phyloP scores from a whole-genome alignment of 2,797 vertebrate species.

The Esox masquinongy region DNA sequence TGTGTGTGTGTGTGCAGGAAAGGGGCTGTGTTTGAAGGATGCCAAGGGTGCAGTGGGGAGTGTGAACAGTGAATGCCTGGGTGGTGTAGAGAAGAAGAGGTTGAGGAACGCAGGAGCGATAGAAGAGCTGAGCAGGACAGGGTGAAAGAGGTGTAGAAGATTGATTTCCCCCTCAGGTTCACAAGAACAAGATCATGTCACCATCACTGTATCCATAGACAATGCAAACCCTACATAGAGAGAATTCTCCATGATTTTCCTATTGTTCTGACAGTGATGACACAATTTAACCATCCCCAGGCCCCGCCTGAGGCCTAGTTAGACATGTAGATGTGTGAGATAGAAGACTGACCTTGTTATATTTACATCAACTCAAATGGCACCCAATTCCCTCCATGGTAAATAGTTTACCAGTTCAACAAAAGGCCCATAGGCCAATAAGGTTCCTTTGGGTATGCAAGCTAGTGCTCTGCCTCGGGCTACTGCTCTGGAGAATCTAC shows the following conservation, averaged over 20 bases:
- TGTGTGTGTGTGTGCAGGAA: not conserved
- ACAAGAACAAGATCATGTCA: constrained; percentile 61
- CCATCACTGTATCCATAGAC: constrained; percentile 36
- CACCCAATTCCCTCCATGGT: too few species aligned
- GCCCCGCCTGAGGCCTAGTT: not conserved
- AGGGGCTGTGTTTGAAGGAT: constrained; percentile 21
- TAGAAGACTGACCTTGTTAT: constrained; percentile 35
- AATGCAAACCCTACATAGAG: constrained; percentile 51
- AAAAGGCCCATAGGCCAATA: not conserved
- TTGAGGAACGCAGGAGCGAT: constrained; percentile 22
- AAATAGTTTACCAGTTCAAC: not conserved
- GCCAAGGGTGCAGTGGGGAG: constrained; percentile 38
- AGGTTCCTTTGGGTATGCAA: not conserved
- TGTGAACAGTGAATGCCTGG: constrained; percentile 52
- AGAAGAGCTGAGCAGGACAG: not conserved
- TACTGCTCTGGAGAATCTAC: not conserved
- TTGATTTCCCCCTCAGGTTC: constrained; percentile 63
- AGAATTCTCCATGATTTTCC: constrained; percentile 44
- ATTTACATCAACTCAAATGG: not conserved
- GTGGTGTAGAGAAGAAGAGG: constrained; percentile 20
- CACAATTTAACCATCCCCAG: constrained; percentile 16
- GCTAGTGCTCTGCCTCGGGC: not conserved
- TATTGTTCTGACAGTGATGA: constrained; percentile 49
- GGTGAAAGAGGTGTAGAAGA: constrained; percentile 43
- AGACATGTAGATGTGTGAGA: not conserved